Percentiles rank a stretch among this genome's conserved stretches.
Evolutionary conservation across 2,888 invertebrate genomes (phyloP).

Genomic region (Mythimna ferrago): DNA sequence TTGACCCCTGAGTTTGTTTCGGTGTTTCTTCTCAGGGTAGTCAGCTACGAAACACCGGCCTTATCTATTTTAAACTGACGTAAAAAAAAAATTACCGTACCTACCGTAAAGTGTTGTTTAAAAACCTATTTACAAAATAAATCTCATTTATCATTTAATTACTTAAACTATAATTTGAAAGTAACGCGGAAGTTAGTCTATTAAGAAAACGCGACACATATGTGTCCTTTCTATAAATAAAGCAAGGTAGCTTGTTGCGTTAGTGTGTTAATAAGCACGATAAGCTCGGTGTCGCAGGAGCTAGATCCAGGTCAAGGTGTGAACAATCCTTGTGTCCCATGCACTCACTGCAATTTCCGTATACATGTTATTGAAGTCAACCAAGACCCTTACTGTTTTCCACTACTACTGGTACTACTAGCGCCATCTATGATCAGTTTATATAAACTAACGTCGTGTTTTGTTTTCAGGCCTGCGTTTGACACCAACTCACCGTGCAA

Average conservation of each 20-base stretch:
- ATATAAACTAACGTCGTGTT: conserved; percentile 38
- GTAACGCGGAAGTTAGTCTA: conserved; percentile 22
- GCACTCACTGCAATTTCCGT: conserved; percentile 51
- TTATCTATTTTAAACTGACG: too few relatives aligned
- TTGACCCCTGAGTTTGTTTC: too few relatives aligned
- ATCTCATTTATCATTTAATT: too few relatives aligned
- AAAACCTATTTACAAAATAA: too few relatives aligned
- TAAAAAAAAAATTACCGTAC: too few relatives aligned
- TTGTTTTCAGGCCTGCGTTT: conserved; percentile 75
- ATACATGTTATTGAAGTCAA: conserved; percentile 38
- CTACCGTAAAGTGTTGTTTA: too few relatives aligned
- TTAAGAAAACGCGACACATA: conserved; percentile 15
- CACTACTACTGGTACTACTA: conserved; percentile 8
- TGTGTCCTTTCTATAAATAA: conserved; percentile 50
- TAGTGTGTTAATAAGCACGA: conserved; percentile 27
- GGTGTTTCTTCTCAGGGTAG: too few relatives aligned
- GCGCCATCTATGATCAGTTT: conserved; percentile 68
- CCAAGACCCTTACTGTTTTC: conserved; percentile 25
- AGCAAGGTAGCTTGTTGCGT: conserved; percentile 32
- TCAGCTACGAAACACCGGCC: too few relatives aligned
- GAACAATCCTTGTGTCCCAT: conserved; percentile 52
- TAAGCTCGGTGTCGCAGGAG: conserved; percentile 31
- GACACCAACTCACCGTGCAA: conserved; percentile 80
- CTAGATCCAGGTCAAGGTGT: conserved; percentile 53
- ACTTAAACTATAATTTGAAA: conserved; percentile 5